Evolutionary conservation across 2,113 vertebrate species (phyloP).

Genomic region (Sphyrna mokarran): DNA sequence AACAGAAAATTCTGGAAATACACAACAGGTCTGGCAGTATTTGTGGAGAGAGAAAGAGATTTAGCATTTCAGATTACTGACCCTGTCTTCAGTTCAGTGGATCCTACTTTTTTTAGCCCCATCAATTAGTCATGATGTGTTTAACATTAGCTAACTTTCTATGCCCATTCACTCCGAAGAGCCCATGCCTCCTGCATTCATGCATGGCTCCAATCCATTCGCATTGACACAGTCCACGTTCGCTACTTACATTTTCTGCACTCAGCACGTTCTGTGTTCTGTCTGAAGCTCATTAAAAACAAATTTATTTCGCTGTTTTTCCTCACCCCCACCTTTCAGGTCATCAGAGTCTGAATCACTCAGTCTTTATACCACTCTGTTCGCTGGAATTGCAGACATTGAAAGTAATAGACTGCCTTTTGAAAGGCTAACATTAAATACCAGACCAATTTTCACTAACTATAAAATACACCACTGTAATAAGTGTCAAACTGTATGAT

Average conservation of each 20-base stretch:
- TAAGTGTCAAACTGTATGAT: not conserved
- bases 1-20: too few species aligned
- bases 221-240: not conserved
- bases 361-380: not conserved
- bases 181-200: not conserved
- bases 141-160: not conserved
- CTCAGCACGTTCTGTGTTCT: not conserved
- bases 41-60: too few species aligned
- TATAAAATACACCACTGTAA: not conserved
- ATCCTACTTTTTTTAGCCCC: not conserved
- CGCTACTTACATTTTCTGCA: not conserved
- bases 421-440: not conserved
- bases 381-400: not conserved
- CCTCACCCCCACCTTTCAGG: not conserved
- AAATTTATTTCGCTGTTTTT: not conserved
- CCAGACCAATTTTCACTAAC: not conserved
- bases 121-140: not conserved
- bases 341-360: not conserved
- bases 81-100: not conserved
- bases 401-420: not conserved
- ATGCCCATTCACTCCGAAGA: not conserved
- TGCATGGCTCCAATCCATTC: not conserved
- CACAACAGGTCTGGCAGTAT: too few species aligned
- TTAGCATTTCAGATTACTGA: not conserved
- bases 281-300: not conserved